phyloP scores from a whole-genome alignment of 2,888 invertebrate species.

The Campopleginae sp. region DNA sequence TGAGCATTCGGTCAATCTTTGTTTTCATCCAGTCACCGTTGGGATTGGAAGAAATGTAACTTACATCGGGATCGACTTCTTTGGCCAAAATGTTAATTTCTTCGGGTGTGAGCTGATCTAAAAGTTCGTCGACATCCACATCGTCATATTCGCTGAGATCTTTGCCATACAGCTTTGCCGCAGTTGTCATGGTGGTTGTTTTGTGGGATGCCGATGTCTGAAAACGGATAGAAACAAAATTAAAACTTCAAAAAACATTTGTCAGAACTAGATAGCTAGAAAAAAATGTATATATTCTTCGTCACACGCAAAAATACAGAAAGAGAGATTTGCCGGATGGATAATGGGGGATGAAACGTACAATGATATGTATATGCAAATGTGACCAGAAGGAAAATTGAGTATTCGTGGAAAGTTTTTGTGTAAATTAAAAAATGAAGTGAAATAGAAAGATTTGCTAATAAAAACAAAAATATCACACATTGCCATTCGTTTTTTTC shows the following conservation, averaged over 20 bases:
- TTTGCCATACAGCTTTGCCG: slow-evolving; percentile 95
- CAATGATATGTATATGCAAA: not conserved
- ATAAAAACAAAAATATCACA: not conserved
- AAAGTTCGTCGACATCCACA: slow-evolving; percentile 97
- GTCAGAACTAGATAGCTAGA: not conserved
- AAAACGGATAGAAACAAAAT: slow-evolving; percentile 75
- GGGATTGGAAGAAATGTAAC: slow-evolving; percentile 82
- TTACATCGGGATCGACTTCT: slow-evolving; percentile 99
- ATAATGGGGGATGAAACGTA: not conserved
- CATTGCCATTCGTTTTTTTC: not conserved
- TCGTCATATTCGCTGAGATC: slow-evolving; percentile 96
- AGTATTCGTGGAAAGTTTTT: not conserved
- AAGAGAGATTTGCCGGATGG: not conserved
- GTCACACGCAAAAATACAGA: not conserved
- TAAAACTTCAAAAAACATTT: not conserved
- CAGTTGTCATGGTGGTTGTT: slow-evolving; percentile 95
- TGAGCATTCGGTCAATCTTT: not conserved
- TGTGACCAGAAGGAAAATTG: not conserved
- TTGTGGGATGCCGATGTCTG: slow-evolving; percentile 96
- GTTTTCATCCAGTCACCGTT: not conserved
- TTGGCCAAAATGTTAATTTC: slow-evolving; percentile 98
- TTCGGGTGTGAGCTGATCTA: slow-evolving; percentile 96
- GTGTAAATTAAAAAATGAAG: not conserved
- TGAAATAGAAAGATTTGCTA: not conserved
- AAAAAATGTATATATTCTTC: not conserved